A percentile compares a stretch with the other conserved stretches of the same genome.
Conservation (phyloP, 2,888 invertebrate species). For the Erebia palarica region DNA sequence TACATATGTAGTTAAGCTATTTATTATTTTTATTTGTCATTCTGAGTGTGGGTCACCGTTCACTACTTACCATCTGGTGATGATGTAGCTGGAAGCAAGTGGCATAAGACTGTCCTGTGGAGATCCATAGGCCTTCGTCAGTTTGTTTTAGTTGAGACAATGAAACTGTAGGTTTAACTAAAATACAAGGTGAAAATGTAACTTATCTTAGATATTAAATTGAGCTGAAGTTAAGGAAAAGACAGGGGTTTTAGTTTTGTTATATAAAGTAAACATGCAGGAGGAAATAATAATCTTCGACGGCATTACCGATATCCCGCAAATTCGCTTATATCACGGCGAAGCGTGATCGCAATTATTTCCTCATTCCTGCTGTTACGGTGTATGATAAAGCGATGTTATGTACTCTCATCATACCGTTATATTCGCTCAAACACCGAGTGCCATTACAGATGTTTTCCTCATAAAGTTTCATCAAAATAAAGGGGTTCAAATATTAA, state of each 20-base stretch:
- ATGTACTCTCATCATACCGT: slow-evolving; percentile 55
- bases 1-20: too few relatives aligned
- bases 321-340: slow-evolving; percentile 43
- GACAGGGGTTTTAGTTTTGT: not conserved
- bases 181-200: too few relatives aligned
- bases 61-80: too few relatives aligned
- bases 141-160: too few relatives aligned
- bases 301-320: slow-evolving; percentile 26
- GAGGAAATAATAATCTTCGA: slow-evolving; percentile 20
- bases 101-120: too few relatives aligned
- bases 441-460: slow-evolving; percentile 15
- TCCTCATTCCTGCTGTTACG: slow-evolving; percentile 62
- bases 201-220: not conserved
- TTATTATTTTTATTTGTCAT: too few relatives aligned
- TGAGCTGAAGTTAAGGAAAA: not conserved
- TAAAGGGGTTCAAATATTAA: not conserved
- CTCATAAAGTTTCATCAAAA: not conserved
- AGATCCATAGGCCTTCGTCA: too few relatives aligned
- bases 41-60: too few relatives aligned
- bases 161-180: too few relatives aligned
- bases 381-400: slow-evolving; percentile 44
- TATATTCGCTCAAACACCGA: slow-evolving; percentile 53
- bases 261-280: slow-evolving; percentile 2
- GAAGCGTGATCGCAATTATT: slow-evolving; percentile 52
- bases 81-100: too few relatives aligned